These are phyloP conservation scores for Magallana gigas DNA, from an alignment of 1,140 invertebrate species.

Conservation along the genomic window DNA sequence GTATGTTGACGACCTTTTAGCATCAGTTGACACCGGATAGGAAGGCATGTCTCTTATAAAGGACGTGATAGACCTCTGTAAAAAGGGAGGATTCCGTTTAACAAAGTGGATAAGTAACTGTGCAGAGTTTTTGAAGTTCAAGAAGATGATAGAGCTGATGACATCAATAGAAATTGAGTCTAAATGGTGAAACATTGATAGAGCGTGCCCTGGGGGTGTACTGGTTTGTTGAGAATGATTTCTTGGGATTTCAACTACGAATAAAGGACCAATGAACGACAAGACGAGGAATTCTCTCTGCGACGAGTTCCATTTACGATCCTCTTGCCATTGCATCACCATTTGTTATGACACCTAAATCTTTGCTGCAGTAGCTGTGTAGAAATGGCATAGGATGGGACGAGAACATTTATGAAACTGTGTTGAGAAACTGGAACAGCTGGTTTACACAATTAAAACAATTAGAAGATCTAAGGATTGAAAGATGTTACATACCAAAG, in stretches of 20 bases:
- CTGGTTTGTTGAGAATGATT: slow-evolving; percentile 53
- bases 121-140: slow-evolving; percentile 40
- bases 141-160: slow-evolving; percentile 6
- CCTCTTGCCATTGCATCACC: slow-evolving; percentile 56
- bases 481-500: not conserved
- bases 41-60: not conserved
- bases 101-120: slow-evolving; percentile 56
- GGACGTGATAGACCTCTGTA: slow-evolving; percentile 23
- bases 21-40: too few relatives aligned
- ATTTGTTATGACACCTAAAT: slow-evolving; percentile 49
- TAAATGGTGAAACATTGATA: slow-evolving; percentile 15
- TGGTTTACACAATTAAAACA: slow-evolving; percentile 42
- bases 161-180: not conserved
- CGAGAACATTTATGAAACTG: slow-evolving; percentile 42
- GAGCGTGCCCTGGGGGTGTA: slow-evolving; percentile 47
- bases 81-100: slow-evolving; percentile 48
- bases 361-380: slow-evolving; percentile 53
- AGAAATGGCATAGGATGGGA: slow-evolving; percentile 47
- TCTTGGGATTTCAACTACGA: slow-evolving; percentile 49
- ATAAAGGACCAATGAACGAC: slow-evolving; percentile 42
- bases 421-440: slow-evolving; percentile 40
- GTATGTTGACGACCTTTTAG: too few relatives aligned
- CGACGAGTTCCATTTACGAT: slow-evolving; percentile 56
- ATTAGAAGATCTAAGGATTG: slow-evolving; percentile 42
- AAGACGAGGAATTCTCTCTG: slow-evolving; percentile 54